These are phyloP conservation scores for Sinocyclocheilus rhinocerous DNA, from an alignment of 2,113 vertebrate species.

Conservation along the genomic window DNA sequence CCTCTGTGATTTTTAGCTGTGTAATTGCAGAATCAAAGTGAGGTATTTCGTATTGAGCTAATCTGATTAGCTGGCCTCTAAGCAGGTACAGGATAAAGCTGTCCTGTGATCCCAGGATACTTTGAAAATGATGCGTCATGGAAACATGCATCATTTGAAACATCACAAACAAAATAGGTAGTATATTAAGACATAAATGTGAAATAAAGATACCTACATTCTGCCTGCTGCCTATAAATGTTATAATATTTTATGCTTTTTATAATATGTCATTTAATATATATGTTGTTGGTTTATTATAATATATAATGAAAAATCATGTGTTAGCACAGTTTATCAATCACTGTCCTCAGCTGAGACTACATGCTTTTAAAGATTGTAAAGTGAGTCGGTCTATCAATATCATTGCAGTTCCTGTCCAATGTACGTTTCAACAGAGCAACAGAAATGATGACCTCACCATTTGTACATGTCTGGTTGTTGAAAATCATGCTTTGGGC, in stretches of 20 bases:
- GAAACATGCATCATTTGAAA: conserved; percentile 2
- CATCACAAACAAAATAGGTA: background rate
- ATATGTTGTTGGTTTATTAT: background rate
- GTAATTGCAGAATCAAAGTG: conserved; percentile 42
- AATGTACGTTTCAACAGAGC: background rate
- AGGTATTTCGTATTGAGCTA: conserved; percentile 31
- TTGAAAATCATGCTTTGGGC: background rate
- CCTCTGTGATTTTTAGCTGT: conserved; percentile 36
- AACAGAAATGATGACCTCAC: background rate
- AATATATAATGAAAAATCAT: background rate
- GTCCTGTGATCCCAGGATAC: conserved; percentile 10
- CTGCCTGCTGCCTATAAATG: background rate
- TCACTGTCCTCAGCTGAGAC: background rate
- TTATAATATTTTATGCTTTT: background rate
- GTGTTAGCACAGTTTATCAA: background rate
- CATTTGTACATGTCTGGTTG: background rate
- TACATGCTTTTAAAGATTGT: background rate
- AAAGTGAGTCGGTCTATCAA: background rate
- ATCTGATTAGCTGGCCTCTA: conserved; percentile 52
- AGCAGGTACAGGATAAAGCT: conserved; percentile 41
- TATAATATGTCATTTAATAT: background rate
- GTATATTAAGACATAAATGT: background rate
- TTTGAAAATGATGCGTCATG: background rate
- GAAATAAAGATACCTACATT: background rate
- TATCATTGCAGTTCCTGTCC: background rate